Base-by-base conservation (phyloP, 2,797 vertebrate genomes). In the Cephalopachus bancanus region DNA sequence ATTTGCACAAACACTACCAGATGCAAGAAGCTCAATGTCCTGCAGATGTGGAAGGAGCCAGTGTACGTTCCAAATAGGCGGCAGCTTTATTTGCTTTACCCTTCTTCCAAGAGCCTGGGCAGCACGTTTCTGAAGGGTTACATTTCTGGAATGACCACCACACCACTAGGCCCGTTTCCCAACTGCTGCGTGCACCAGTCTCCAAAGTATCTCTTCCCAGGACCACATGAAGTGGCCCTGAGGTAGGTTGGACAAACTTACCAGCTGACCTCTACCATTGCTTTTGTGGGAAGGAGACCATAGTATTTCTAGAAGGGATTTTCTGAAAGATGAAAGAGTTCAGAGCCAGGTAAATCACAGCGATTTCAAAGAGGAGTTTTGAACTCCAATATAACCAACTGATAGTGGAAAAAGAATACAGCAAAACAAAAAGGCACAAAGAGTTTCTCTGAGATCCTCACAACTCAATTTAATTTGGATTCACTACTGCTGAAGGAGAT, bases 1-100 rank as follows among this genome's bases (percentile, higher is more conserved):
- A 99, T 99, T 99, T 99, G 99, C 98, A 98, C 99, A 99, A 99
- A 99, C 98, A 99, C 99, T 99, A 99, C 99, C 99, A 99, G 99
- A 99, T 99, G 99, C 99, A 99, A 99, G 98, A 98, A 95, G 97
- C 98, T 98, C 99, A 99, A 99, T 99, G 98, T 99, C 98, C 98
- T 99, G 98, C 99, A 99, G 99, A 99, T 99, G 99, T 99, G 98
- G 97, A 96, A 96, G 94, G 97, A 98, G 98, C 96, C 94, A 0
- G 96, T 72, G 94, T 80, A 98, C 94, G 98, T 97, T 99, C 98
- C 98, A 98, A 98, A 99, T 98, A 98, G 99, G 98, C 98, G 75
- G 97, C 97, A 97, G 97, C 97, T 98, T 98, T 97, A 8, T 98
- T 97, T 97, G 94, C 97, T 98, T 98, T 97, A 97, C 97, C 92